Evolutionary conservation across 2,888 invertebrate genomes (phyloP), one percentile per base, ranked within the genome.

Genomic region (Coleophora flavipennella): DNA sequence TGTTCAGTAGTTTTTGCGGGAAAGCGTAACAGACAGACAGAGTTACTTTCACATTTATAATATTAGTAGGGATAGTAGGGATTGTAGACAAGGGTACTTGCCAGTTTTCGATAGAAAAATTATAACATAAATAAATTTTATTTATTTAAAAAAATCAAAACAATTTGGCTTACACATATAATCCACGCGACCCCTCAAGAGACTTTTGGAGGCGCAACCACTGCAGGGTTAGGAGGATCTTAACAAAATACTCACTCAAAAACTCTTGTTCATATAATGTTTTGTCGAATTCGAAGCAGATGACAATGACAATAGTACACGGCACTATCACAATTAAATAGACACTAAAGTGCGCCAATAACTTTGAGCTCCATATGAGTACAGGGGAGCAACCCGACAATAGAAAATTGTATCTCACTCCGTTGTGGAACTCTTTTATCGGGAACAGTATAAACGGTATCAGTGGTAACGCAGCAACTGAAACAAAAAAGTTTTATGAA

Each of bases 311-410:
- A 1, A 37, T 6, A 13, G 42, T 29, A 13, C 39, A 25, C 3
- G 11, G 10, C 7, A 39, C 40, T 20, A 42, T 31, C 9, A 40
- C 25, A 1, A 20, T 2, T 1, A 37, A 3, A 26, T 39, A 45
- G 0, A 42, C 13, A 1, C 14, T 8, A 20, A 28, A 12, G 14
- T 45, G 45, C 2, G 36, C 20, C 1, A 14, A 7, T 7, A 45
- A 12, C n/a, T 45, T 42, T 2, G 40, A 31, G 4, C 26, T 8
- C 45, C 45, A 45, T 12, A 40, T 35, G 2, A 45, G 10, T 12
- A 12, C 8, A 9, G 38, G 27, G 1, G 45, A 29, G 8, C 40
- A 40, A 2, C 45, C 40, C n/a, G 33, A 33, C 1, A 36, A 28
- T 8, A 38, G 13, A n/a, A 40, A 42, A 1, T 20, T 33, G 13